Base-by-base conservation (phyloP, 1,140 invertebrate species). In the Schlechtendalia chinensis region DNA sequence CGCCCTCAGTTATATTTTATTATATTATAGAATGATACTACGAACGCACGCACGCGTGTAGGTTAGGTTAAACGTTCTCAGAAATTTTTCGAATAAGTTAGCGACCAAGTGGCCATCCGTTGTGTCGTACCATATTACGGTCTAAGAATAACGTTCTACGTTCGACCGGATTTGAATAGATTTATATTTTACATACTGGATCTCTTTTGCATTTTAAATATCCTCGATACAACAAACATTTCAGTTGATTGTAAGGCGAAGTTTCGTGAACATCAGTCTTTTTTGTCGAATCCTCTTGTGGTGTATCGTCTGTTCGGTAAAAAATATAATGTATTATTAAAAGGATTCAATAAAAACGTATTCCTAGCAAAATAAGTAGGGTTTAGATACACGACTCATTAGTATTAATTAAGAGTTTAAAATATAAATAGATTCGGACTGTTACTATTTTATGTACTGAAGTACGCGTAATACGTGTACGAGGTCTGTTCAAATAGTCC, bases 121-220 rank as follows among this genome's bases (percentile, higher is more conserved):
- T n/a, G n/a, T n/a, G n/a, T n/a, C n/a, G n/a, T n/a, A n/a, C n/a
- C n/a, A n/a, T n/a, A n/a, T n/a, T n/a, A n/a, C 3, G 32, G 32
- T 39, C 3, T 39, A 39, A 39, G 8, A 39, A 39, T 39, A 39
- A 39, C 32, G 32, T 39, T 39, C 8, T 50, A 50, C 12, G 12
- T 50, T n/a, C n/a, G n/a, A n/a, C n/a, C 5, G 12, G 47, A 50
- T 10, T 50, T n/a, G 12, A 45, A 22, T 45, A 39, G 22, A 67
- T 45, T 12, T 47, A 80, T 5, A 11, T 5, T 19, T 22, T 29
- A 39, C 81, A n/a, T 63, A 81, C 81, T 32, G 67, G 59, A 74
- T 81, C 81, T 61, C 81, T 59, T 69, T 27, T 56, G 19, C 69
- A 74, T 74, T 81, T 81, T 59, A 81, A 22, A 53, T 19, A 10